These are phyloP conservation scores for Drosophila quadrilineata DNA, from an alignment of 1,140 invertebrate genomes.

Conservation along the genomic window DNA sequence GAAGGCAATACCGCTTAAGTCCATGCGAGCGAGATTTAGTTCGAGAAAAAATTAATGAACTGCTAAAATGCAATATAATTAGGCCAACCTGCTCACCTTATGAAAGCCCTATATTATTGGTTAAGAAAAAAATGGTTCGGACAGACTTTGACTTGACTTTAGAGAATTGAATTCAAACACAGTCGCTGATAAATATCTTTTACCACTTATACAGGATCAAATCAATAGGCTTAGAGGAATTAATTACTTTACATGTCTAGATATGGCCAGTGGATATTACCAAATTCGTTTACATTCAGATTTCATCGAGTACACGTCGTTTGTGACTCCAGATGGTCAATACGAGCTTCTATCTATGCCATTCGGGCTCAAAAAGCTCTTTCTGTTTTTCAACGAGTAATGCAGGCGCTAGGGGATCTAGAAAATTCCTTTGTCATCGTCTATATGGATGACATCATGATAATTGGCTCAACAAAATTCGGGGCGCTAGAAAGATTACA, in stretches of 20 bases:
- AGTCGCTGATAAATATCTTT: slow-evolving; percentile 13
- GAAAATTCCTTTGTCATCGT: slow-evolving; percentile 30
- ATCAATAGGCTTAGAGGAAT: slow-evolving; percentile 17
- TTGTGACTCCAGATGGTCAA: slow-evolving; percentile 3
- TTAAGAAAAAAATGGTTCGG: no score
- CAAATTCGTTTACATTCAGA: slow-evolving; percentile 17
- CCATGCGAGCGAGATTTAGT: slow-evolving; percentile 18
- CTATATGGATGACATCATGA: slow-evolving; percentile 35
- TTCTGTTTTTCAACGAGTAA: no score
- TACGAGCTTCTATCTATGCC: background rate
- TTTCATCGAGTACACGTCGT: slow-evolving; percentile 20
- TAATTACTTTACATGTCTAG: no score
- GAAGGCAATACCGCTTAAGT: slow-evolving; percentile 10
- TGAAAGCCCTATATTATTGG: no score
- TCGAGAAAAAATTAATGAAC: slow-evolving; percentile 11
- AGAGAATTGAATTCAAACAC: slow-evolving; percentile 15
- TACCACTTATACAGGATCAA: slow-evolving; percentile 30
- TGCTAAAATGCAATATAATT: no score
- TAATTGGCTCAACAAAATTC: slow-evolving; percentile 18
- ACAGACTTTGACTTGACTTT: no score
- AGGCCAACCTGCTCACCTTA: no score
- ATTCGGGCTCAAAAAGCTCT: no score
- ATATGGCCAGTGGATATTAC: no score
- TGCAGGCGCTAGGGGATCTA: no score
- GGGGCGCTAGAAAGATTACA: no score